Percentiles rank a stretch among this genome's conserved stretches.
Evolutionary conservation across 2,888 invertebrate genomes (phyloP).

Genomic region (Drosophila yooni): DNA sequence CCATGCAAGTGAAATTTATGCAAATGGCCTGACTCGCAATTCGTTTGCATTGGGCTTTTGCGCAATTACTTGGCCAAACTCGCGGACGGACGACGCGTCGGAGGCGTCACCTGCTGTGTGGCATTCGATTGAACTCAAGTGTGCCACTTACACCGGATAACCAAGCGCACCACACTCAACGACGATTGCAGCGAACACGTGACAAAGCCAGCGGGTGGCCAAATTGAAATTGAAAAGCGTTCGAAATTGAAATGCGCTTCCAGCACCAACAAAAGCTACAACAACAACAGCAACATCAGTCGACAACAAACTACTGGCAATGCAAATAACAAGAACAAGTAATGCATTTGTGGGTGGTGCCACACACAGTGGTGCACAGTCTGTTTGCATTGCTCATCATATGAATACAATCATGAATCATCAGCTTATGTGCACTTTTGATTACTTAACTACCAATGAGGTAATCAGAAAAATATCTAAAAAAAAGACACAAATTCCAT

Average conservation of each 20-base stretch:
- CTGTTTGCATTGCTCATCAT: background rate
- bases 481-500: background rate
- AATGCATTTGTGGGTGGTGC: conserved; percentile 34
- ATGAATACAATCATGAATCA: background rate
- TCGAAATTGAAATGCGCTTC: conserved; percentile 62
- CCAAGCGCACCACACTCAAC: conserved; percentile 13
- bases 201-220: conserved; percentile 54
- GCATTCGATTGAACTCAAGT: conserved; percentile 76
- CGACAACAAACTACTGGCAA: conserved; percentile 2
- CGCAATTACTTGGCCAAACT: conserved; percentile 61
- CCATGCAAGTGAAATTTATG: conserved; percentile 75
- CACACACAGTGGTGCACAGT: conserved; percentile 23
- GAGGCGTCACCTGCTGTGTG: conserved; percentile 72
- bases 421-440: background rate
- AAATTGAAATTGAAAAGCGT: conserved; percentile 65
- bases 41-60: conserved; percentile 47
- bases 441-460: background rate
- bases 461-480: background rate
- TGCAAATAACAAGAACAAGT: conserved; percentile 26
- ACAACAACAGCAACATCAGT: background rate
- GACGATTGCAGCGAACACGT: conserved; percentile 55
- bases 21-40: conserved; percentile 58
- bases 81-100: conserved; percentile 27
- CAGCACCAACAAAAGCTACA: conserved; percentile 16
- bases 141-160: conserved; percentile 67